phyloP scores from a whole-genome alignment of 2,797 vertebrate species.

The Xenopus petersii region DNA sequence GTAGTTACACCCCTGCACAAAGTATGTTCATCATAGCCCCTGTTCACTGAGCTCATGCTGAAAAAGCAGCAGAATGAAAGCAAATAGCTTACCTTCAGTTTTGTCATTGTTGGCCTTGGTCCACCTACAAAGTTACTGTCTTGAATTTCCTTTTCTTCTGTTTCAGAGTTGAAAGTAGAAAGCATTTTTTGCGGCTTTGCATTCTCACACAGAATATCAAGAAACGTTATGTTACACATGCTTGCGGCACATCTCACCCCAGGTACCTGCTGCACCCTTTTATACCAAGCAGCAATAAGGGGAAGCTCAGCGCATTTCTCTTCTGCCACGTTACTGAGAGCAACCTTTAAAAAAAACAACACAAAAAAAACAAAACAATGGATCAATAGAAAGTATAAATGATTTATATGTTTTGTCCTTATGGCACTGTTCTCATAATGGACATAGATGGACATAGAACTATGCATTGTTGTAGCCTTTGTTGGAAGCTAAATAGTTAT shows the following conservation, averaged over 20 bases:
- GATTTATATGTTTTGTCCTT: not conserved
- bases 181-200: slow-evolving; percentile 14
- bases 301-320: slow-evolving; percentile 69
- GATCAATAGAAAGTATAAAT: not conserved
- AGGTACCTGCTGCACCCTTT: slow-evolving; percentile 80
- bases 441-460: too few species aligned
- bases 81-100: slow-evolving; percentile 80
- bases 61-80: too few species aligned
- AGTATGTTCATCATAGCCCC: too few species aligned
- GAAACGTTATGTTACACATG: slow-evolving; percentile 76
- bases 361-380: not conserved
- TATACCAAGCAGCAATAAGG: slow-evolving; percentile 82
- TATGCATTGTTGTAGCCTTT: too few species aligned
- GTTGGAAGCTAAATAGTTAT: too few species aligned
- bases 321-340: slow-evolving; percentile 60
- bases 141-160: slow-evolving; percentile 60
- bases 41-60: too few species aligned
- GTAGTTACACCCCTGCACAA: too few species aligned
- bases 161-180: slow-evolving; percentile 12
- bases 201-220: slow-evolving; percentile 53
- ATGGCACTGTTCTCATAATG: not conserved
- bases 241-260: slow-evolving; percentile 74
- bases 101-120: slow-evolving; percentile 91
- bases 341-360: slow-evolving; percentile 63
- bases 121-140: slow-evolving; percentile 81